Evolutionary conservation across 2,888 invertebrate species (phyloP).

Genomic region (Sclerodermus sp.): DNA sequence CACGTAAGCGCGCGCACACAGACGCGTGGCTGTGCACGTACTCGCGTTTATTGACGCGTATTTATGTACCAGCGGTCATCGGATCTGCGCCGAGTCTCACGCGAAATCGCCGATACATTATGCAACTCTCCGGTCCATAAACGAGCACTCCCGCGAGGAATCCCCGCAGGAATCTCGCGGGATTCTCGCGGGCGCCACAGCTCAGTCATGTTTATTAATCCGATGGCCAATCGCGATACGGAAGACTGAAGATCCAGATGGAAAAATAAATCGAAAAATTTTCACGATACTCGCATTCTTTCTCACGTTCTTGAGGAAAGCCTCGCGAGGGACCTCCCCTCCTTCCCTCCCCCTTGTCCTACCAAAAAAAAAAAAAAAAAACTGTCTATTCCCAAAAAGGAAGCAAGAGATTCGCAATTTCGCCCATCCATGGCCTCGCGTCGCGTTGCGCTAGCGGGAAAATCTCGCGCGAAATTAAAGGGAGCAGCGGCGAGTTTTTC

Average conservation of each 20-base stretch:
- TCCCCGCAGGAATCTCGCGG: conserved; percentile 30
- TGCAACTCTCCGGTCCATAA: conserved; percentile 53
- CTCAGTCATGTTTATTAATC: conserved; percentile 38
- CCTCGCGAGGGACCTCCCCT: too few species aligned
- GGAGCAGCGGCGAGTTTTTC: too few species aligned
- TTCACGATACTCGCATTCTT: conserved; percentile 19
- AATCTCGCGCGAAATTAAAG: too few species aligned
- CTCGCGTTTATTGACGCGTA: too few species aligned
- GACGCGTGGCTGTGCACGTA: background rate
- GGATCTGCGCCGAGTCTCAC: conserved; percentile 23
- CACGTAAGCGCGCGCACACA: too few species aligned
- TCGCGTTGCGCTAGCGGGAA: too few species aligned
- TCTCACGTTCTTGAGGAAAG: conserved; percentile 18
- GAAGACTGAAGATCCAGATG: conserved; percentile 12
- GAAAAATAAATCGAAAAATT: conserved; percentile 5
- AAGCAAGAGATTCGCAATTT: too few species aligned
- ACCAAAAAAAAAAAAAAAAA: too few species aligned
- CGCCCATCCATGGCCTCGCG: too few species aligned
- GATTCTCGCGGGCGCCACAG: conserved; percentile 12
- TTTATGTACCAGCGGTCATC: background rate
- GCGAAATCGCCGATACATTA: conserved; percentile 49
- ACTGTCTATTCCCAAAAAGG: too few species aligned
- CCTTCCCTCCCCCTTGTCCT: too few species aligned
- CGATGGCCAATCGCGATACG: conserved; percentile 11
- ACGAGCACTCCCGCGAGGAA: conserved; percentile 42